Percentiles rank a stretch among this genome's conserved stretches.
These are phyloP conservation scores for Odontothrips loti DNA, from an alignment of 2,888 invertebrate species.

Conservation along the genomic window DNA sequence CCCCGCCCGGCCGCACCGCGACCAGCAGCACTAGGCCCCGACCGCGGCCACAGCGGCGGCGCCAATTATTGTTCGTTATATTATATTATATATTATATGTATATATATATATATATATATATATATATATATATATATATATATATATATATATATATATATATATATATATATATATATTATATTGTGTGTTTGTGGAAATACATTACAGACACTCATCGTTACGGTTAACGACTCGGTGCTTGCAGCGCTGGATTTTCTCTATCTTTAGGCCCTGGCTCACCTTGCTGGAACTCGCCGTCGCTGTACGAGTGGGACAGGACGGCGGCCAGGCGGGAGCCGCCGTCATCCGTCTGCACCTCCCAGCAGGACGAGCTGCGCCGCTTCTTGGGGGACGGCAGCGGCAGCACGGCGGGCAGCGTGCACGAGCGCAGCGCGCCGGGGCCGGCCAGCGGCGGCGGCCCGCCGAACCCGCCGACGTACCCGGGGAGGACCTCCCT, in stretches of 20 bases:
- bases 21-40: background rate
- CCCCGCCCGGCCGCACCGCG: background rate
- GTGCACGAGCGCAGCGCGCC: constrained; percentile 10
- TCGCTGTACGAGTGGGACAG: constrained; percentile 17
- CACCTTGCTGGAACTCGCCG: constrained; percentile 25
- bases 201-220: too few relatives aligned
- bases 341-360: constrained; percentile 21
- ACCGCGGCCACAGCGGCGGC: background rate
- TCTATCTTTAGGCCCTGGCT: background rate
- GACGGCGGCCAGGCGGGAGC: background rate
- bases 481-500: background rate
- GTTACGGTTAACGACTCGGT: background rate
- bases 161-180: too few relatives aligned
- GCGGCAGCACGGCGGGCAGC: constrained; percentile 20
- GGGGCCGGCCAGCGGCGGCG: background rate
- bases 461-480: background rate
- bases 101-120: too few relatives aligned
- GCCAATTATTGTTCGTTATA: too few relatives aligned
- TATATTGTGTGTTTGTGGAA: too few relatives aligned
- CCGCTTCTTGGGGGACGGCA: constrained; percentile 2
- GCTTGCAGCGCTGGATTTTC: background rate
- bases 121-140: too few relatives aligned
- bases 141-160: too few relatives aligned
- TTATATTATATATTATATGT: too few relatives aligned
- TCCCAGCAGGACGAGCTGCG: constrained; percentile 21